Conservation (phyloP, 2,888 invertebrate species). For the Agrotis ipsilon region DNA sequence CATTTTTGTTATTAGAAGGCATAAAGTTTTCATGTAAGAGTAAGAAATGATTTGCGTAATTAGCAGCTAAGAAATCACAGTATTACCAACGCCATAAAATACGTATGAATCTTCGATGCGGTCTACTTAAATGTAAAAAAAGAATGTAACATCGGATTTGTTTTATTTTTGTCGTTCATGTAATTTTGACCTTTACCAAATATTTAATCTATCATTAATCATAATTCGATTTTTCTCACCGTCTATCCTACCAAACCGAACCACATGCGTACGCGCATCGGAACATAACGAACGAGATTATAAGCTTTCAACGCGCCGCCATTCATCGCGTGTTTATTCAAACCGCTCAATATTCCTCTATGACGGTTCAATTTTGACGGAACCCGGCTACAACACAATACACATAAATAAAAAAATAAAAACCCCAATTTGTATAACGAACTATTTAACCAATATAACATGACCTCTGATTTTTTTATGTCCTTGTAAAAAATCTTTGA, state of each 20-base stretch:
- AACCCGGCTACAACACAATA: conserved; percentile 74
- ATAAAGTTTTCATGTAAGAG: no score
- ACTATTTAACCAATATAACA: conserved; percentile 63
- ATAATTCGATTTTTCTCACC: background rate
- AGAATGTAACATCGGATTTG: background rate
- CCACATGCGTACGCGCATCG: conserved; percentile 75
- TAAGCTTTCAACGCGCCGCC: conserved; percentile 81
- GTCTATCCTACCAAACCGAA: conserved; percentile 17
- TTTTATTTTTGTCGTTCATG: background rate
- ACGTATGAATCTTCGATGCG: no score
- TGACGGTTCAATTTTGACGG: conserved; percentile 86
- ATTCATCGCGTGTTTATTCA: conserved; percentile 76
- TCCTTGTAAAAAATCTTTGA: background rate
- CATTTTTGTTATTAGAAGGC: no score
- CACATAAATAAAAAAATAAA: conserved; percentile 63
- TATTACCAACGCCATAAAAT: no score
- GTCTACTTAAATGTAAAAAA: no score
- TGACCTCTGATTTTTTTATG: conserved; percentile 59
- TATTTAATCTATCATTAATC: background rate
- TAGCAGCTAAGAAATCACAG: no score
- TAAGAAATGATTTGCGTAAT: no score
- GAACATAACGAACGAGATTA: conserved; percentile 85
- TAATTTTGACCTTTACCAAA: background rate
- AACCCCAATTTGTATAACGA: conserved; percentile 73
- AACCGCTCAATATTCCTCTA: conserved; percentile 80